Base-by-base conservation (phyloP, 2,888 invertebrate species). In the Heliconius aoede region DNA sequence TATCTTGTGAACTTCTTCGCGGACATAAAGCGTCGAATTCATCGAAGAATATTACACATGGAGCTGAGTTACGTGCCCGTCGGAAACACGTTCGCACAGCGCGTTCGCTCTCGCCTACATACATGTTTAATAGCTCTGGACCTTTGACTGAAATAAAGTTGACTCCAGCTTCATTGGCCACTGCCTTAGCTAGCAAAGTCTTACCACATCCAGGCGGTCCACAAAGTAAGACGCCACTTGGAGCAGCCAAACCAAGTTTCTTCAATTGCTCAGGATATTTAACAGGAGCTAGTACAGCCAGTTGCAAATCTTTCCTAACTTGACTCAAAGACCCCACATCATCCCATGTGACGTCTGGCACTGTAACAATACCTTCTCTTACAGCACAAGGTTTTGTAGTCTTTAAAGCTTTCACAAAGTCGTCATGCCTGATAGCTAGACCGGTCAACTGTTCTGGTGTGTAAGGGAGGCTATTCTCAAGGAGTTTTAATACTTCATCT, bases 91-190 rank as follows among this genome's bases (percentile, higher is more conserved):
- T 97, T n/a, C 99, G 95, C 1, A 99, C 99, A 0, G 99, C 99
- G 83, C 98, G 95, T 91, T 99, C 99, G 91, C 99, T 99, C 93
- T 99, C 99, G 78, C 99, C 99, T 26, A 99, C 99, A 91, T 99
- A 99, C 99, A 99, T 99, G 87, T 99, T 99, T 76, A 99, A 95
- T 74, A 99, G 92, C 91, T 99, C 99, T 0, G 99, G 99, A 24
- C 99, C 99, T 93, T 99, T 99, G 1, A 99, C 99, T 11, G 99
- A 99, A 84, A 99, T 99, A 85, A 99, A 99, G 92, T 99, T 99
- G 61, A 99, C 98, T 51, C 99, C 99, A 60, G 99, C 98, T 92
- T 99, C 99, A 92, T 99, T 99, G 0, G 99, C 99, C 60, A 99
- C 97, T 32, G 99, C 99, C 95, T 99, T 99, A 2, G 99, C 99